phyloP scores from a whole-genome alignment of 1,140 invertebrate genomes.

The Cydia strobilella region DNA sequence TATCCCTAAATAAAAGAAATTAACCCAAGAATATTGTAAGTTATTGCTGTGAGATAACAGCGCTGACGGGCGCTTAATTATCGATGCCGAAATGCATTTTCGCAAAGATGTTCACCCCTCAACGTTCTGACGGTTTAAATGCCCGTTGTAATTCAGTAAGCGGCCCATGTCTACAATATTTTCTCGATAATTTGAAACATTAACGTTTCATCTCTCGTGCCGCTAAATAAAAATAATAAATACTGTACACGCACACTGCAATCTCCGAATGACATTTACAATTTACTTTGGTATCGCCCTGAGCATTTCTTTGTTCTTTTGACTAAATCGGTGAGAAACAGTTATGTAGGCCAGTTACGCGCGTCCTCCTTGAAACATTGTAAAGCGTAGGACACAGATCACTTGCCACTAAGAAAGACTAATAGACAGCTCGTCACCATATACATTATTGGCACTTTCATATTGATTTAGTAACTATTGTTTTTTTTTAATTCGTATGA shows the following conservation, averaged over 20 bases:
- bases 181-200: conserved; percentile 46
- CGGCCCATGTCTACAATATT: conserved; percentile 46
- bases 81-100: conserved; percentile 37
- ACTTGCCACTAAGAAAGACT: background rate
- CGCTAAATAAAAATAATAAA: conserved; percentile 38
- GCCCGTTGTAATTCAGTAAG: conserved; percentile 41
- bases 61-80: conserved; percentile 19
- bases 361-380: background rate
- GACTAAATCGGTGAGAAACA: conserved; percentile 23
- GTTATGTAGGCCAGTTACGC: conserved; percentile 10
- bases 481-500: no score
- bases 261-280: conserved; percentile 30
- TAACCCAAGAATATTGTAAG: background rate
- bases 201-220: conserved; percentile 45
- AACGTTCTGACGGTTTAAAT: conserved; percentile 47
- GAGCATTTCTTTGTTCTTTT: conserved; percentile 28
- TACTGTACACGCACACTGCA: conserved; percentile 40
- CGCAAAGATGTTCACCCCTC: conserved; percentile 36
- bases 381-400: background rate
- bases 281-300: conserved; percentile 21
- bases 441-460: no score
- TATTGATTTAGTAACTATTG: no score
- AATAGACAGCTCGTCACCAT: no score
- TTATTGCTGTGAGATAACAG: conserved; percentile 9
- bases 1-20: background rate